These are phyloP conservation scores for Abscondita cerata DNA, from an alignment of 2,888 invertebrate species.

Conservation along the genomic window DNA sequence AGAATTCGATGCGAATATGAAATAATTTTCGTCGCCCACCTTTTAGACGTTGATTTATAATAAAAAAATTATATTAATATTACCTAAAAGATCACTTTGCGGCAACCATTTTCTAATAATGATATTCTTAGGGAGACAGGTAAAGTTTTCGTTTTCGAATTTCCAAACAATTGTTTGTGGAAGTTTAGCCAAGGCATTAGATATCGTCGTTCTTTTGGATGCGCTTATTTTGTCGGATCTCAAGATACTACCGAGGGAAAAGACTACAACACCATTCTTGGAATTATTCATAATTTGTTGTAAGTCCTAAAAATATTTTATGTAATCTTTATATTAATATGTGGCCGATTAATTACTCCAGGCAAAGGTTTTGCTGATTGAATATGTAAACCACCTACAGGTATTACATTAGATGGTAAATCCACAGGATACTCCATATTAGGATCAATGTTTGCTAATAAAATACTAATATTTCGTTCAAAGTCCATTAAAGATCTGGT, in stretches of 20 bases:
- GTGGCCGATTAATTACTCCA: slow-evolving; percentile 42
- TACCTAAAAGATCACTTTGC: too few species aligned
- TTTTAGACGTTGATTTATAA: too few species aligned
- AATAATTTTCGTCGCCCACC: too few species aligned
- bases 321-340: too few species aligned
- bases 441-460: slow-evolving; percentile 49
- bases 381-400: slow-evolving; percentile 53
- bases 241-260: slow-evolving; percentile 55
- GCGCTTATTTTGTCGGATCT: slow-evolving; percentile 46
- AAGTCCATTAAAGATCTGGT: slow-evolving; percentile 41
- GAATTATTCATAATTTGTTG: slow-evolving; percentile 49
- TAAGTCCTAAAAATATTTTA: slow-evolving; percentile 49
- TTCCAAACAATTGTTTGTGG: slow-evolving; percentile 57
- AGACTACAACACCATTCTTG: slow-evolving; percentile 52
- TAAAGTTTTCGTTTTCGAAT: slow-evolving; percentile 48
- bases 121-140: too few species aligned
- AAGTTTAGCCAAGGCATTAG: slow-evolving; percentile 52
- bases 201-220: slow-evolving; percentile 41
- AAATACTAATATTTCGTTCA: slow-evolving; percentile 44
- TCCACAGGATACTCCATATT: slow-evolving; percentile 47
- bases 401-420: slow-evolving; percentile 52
- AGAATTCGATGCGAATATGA: too few species aligned
- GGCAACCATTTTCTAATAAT: too few species aligned
- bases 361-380: slow-evolving; percentile 44
- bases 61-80: too few species aligned